phyloP scores from a whole-genome alignment of 2,888 invertebrate genomes.

The Trachelus iudaicus region DNA sequence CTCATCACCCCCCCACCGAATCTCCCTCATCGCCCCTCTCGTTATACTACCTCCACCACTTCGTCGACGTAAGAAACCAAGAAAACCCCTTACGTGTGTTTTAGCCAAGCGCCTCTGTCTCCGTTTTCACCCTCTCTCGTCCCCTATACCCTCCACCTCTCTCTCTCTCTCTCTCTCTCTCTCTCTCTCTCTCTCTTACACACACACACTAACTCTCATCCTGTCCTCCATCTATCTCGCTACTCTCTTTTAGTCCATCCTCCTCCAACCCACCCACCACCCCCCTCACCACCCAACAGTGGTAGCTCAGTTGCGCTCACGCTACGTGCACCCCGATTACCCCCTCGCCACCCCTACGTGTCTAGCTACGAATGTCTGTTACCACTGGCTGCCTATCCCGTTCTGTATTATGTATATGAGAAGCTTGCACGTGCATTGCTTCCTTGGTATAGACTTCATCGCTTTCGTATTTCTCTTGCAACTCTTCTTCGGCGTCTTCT shows the following conservation, averaged over 20 bases:
- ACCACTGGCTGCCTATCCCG: slow-evolving; percentile 15
- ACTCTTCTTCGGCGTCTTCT: not conserved
- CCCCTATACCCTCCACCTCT: slow-evolving; percentile 32
- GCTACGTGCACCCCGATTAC: slow-evolving; percentile 17
- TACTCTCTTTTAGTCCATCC: slow-evolving; percentile 9
- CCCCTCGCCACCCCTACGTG: slow-evolving; percentile 14
- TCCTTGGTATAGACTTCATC: not conserved
- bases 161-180: slow-evolving; percentile 32
- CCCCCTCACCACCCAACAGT: not conserved
- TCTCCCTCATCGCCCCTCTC: slow-evolving; percentile 27
- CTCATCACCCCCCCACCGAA: slow-evolving; percentile 34
- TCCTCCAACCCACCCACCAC: not conserved
- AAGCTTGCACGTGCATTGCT: slow-evolving; percentile 11
- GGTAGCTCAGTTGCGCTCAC: slow-evolving; percentile 4
- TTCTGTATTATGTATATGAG: slow-evolving; percentile 20
- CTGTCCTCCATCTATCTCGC: slow-evolving; percentile 1
- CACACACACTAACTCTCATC: slow-evolving; percentile 18
- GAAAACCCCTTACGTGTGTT: slow-evolving; percentile 62
- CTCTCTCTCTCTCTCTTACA: slow-evolving; percentile 32
- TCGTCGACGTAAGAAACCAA: slow-evolving; percentile 56
- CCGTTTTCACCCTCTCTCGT: slow-evolving; percentile 36
- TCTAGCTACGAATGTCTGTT: slow-evolving; percentile 5
- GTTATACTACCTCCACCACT: slow-evolving; percentile 8
- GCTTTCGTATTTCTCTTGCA: not conserved
- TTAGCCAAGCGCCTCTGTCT: slow-evolving; percentile 29